Evolutionary conservation across 2,888 invertebrate species (phyloP), one percentile per base, ranked within the genome.

Genomic region (Mesorhabditis spiculigera): DNA sequence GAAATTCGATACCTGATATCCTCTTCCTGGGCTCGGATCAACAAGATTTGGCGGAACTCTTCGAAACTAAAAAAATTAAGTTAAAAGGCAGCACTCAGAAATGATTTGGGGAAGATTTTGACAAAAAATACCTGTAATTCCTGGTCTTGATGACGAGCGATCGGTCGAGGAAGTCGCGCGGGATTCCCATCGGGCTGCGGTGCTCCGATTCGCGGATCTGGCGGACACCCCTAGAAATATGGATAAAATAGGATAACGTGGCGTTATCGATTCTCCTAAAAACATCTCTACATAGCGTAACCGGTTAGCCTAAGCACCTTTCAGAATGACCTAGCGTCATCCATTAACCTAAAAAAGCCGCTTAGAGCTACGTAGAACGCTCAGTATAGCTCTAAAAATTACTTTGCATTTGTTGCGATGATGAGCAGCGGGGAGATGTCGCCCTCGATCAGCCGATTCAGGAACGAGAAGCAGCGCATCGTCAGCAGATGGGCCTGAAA

Each of bases 391-490:
- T 28, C 28, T 28, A 28, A 28, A 28, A 28, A 28, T 28, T 28
- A 28, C 28, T 28, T 28, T 28, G 28, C 28, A 89, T 98, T 98
- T 16, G 98, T 98, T 0, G 98, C 98, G 94, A 98, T 96, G 63
- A 99, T 94, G 0, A 98, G 93, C 0, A 99, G 91, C 0, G 98
- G 98, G 0, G 97, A 93, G 90, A 96, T 94, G 83, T 98, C 97
- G n/a, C 74, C 71, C 86, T 98, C 98, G 43, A 98, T 88, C 0
- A 97, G 97, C 5, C 98, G 91, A 88, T 99, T 99, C 5, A 98
- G 89, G 87, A 93, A 98, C 0, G 97, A 97, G 88, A 98, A 98
- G 86, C 97, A 98, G 87, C 99, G 98, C 63, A 98, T 94, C 86
- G 98, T 98, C 77, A 99, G 88, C 96, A 98, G 97, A 86, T 99